These are phyloP conservation scores for Thymelicus sylvestris DNA, from an alignment of 2,888 invertebrate genomes.

Conservation along the genomic window DNA sequence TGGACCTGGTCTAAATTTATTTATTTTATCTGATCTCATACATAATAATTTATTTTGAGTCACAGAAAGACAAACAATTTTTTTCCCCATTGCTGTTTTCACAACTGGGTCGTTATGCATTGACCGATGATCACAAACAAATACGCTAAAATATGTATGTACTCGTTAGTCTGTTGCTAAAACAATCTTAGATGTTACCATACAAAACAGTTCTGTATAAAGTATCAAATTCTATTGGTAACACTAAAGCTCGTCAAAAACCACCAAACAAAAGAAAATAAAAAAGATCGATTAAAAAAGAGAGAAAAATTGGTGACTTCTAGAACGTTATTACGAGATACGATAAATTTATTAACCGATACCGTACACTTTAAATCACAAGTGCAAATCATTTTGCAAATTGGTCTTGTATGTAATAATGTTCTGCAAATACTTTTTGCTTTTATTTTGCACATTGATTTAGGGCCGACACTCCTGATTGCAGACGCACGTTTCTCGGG, in stretches of 20 bases:
- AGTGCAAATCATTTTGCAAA: constrained; percentile 20
- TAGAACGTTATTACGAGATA: not conserved
- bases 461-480: constrained; percentile 5
- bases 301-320: no score
- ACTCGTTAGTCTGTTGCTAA: no score
- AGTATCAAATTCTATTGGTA: no score
- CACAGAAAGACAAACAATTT: no score
- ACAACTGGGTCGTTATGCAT: no score
- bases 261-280: not conserved
- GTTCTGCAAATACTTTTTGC: not conserved
- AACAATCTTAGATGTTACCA: no score
- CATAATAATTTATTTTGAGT: no score
- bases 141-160: no score
- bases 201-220: no score
- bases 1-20: not conserved
- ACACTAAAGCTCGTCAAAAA: no score
- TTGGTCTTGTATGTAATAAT: constrained; percentile 4
- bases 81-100: no score
- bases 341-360: not conserved
- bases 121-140: no score
- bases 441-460: constrained; percentile 7
- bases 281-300: not conserved
- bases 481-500: constrained; percentile 25
- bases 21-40: not conserved
- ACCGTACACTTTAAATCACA: not conserved